Base-by-base conservation (phyloP, 92 coral and sea anemone genomes). In the Epizoanthus stellaris region DNA sequence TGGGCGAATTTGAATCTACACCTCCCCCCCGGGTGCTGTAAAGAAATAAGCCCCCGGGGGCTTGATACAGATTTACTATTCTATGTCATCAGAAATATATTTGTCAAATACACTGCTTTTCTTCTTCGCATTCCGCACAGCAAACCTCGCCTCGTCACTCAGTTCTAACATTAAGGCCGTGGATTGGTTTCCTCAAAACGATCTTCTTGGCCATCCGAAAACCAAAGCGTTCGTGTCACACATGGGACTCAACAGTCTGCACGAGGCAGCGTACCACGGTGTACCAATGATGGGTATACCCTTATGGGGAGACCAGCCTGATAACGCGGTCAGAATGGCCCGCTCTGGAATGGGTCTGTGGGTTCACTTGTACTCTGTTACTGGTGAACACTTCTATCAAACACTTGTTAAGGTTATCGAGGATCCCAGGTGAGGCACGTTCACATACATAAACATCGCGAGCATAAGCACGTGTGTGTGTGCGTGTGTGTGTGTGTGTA, bases 101-200 rank as follows among this genome's bases (percentile, higher is more conserved):
- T 30, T 30, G 36, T 30, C 36, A 30, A 30, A 30, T 30, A 2
- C 36, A 30, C 36, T 30, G 36, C 36, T 30, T 30, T 30, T 30
- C 36, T 30, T 30, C 36, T 30, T 30, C 36, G 0, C 1, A 30
- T 30, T 30, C 36, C 36, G 36, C 62, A 79, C 75, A 52, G 77
- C 84, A 14, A 6, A 75, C 13, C n/a, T 83, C 19, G 30, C 70
- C 66, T 15, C 43, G 11, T 34, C 75, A 12, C 70, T 57, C 30
- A 76, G 93, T 56, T 69, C 73, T 38, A 92, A 92, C 56, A 82
- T 89, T 16, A 92, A 87, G 67, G 64, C 85, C 11, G 49, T 89
- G 40, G 13, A 73, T 21, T 92, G 95, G 95, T 43, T 89, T 67
- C 93, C 93, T 36, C 95, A 92, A 73, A 92, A 92, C 39, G 95